Evolutionary conservation across 1,140 invertebrate genomes (phyloP).

Genomic region (Drosophila simulans): DNA sequence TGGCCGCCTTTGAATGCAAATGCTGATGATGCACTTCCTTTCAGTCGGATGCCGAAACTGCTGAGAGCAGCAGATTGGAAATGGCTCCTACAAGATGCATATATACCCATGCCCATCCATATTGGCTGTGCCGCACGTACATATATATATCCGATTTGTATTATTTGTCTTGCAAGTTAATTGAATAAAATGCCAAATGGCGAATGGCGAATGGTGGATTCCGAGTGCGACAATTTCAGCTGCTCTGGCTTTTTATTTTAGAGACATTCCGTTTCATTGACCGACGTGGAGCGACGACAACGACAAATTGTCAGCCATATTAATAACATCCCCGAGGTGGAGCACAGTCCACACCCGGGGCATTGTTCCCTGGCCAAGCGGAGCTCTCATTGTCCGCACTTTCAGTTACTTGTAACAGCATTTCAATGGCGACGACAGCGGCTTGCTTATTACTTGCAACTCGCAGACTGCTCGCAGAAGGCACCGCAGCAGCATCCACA

Average conservation of each 20-base stretch:
- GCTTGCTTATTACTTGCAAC: slow-evolving; percentile 67
- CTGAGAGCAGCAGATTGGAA: slow-evolving; percentile 74
- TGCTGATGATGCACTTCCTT: slow-evolving; percentile 78
- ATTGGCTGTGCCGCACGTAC: slow-evolving; percentile 16
- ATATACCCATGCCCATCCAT: neutral
- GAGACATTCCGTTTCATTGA: slow-evolving; percentile 69
- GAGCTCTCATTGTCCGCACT: slow-evolving; percentile 70
- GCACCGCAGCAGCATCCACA: slow-evolving; percentile 44
- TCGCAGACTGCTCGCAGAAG: slow-evolving; percentile 24
- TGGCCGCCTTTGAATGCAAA: slow-evolving; percentile 65
- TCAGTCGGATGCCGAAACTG: slow-evolving; percentile 58
- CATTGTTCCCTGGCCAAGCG: slow-evolving; percentile 60
- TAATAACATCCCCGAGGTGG: slow-evolving; percentile 71
- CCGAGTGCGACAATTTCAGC: slow-evolving; percentile 76
- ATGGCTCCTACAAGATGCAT: slow-evolving; percentile 66
- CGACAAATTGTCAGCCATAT: slow-evolving; percentile 81
- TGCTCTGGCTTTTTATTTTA: slow-evolving; percentile 74
- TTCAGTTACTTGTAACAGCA: slow-evolving; percentile 79
- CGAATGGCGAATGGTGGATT: slow-evolving; percentile 33
- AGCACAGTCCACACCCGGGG: slow-evolving; percentile 10
- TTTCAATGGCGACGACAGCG: slow-evolving; percentile 64
- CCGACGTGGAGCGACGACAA: slow-evolving; percentile 45
- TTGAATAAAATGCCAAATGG: slow-evolving; percentile 81
- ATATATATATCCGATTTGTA: slow-evolving; percentile 63
- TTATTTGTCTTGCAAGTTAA: slow-evolving; percentile 80